Evolutionary conservation across 2,888 invertebrate genomes (phyloP), one percentile per base, ranked within the genome.

Genomic region (Scaptodrosophila latifasciaeformis): DNA sequence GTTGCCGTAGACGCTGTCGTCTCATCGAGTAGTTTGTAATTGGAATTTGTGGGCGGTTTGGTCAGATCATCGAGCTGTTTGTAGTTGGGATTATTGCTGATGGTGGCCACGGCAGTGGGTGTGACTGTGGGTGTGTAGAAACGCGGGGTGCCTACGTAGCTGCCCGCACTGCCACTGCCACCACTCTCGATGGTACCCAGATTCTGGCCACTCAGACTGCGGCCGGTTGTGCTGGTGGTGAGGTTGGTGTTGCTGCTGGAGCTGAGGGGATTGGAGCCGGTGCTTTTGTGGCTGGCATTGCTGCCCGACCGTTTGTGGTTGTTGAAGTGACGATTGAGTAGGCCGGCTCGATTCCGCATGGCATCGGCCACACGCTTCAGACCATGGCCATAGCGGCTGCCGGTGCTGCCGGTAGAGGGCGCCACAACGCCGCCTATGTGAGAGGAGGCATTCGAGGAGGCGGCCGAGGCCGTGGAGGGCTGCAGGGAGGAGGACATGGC

Each of bases 71-170:
- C 80, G 10, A 85, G 69, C 47, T 79, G 57, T 49, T 76, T 74
- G 45, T 85, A 85, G 51, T 82, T 84, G 18, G 85, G 82, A 70
- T 84, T 85, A 2, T 80, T 72, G 43, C 77, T 82, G 3, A 81
- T 67, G 9, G 62, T 51, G 3, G 58, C 49, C 15, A 49, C 52
- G 21, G 39, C 34, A 17, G 64, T 59, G 19, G 60, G 27, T 34
- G 17, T 43, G 24, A 53, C 68, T 0, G 69, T 60, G 10, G 83
- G 67, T 12, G 81, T 79, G 43, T 75, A 79, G 59, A 78, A 81
- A 0, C 75, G 80, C 0, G 81, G 82, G 7, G 82, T 71, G 4
- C 74, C 69, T 7, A 70, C 62, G 50, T 77, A 82, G 47, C 83
- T 84, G 19, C 81, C 80, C 1, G 82, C 81, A 40, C 83, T 83